Percentiles rank a stretch among this genome's conserved stretches.
Evolutionary conservation across 2,113 vertebrate species (phyloP).

Genomic region (Podocnemis expansa): DNA sequence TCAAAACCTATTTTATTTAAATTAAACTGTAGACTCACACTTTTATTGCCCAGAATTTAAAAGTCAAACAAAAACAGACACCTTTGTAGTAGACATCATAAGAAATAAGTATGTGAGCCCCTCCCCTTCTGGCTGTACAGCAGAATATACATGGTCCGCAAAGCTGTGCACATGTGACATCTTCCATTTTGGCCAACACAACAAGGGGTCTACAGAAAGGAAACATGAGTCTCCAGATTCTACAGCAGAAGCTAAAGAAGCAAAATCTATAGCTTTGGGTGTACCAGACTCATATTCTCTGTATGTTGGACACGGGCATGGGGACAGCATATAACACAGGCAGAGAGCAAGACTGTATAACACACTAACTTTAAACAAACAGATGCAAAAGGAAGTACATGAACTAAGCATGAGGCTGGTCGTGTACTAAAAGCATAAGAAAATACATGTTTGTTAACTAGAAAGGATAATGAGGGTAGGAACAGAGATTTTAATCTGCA

Average conservation of each 20-base stretch:
- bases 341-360: background rate
- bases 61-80: background rate
- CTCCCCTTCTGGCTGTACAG: background rate
- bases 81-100: background rate
- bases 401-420: background rate
- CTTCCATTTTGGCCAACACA: background rate
- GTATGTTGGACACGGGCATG: background rate
- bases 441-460: background rate
- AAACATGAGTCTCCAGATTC: background rate
- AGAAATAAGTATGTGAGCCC: background rate
- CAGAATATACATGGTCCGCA: background rate
- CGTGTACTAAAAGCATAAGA: background rate
- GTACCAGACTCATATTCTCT: background rate
- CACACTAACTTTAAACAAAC: background rate
- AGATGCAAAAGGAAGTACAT: background rate
- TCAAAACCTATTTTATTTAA: background rate
- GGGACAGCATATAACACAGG: background rate
- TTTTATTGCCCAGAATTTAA: background rate
- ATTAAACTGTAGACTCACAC: background rate
- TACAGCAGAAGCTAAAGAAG: background rate
- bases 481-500: background rate
- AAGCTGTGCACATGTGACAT: background rate
- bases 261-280: background rate
- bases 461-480: background rate
- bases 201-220: background rate